Evolutionary conservation across 2,113 vertebrate genomes (phyloP).

Genomic region (Seriola quinqueradiata): DNA sequence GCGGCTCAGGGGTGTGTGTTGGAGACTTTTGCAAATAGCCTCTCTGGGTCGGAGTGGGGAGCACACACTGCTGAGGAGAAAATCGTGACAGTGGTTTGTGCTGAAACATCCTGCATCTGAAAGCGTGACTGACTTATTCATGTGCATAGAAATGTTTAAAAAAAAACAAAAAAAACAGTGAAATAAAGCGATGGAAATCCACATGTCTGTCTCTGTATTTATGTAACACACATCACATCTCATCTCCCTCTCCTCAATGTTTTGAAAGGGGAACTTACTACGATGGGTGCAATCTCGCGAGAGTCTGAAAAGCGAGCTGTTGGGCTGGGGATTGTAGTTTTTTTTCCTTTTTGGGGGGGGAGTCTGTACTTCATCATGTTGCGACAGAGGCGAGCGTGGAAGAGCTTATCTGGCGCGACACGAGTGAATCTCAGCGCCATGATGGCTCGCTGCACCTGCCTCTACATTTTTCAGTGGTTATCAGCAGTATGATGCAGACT

Average conservation of each 20-base stretch:
- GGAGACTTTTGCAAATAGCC: conserved; percentile 31
- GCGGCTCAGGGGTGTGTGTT: conserved; percentile 58
- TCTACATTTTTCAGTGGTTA: not conserved
- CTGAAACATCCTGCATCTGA: conserved; percentile 10
- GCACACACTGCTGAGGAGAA: conserved; percentile 6
- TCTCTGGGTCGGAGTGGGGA: conserved; percentile 36
- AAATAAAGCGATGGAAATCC: conserved; percentile 60
- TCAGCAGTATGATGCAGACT: conserved; percentile 52
- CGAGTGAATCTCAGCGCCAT: not conserved
- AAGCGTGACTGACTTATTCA: not conserved
- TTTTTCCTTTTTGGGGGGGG: not conserved
- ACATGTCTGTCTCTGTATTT: conserved; percentile 70
- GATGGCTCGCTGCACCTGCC: not conserved
- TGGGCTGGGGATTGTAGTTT: conserved; percentile 78
- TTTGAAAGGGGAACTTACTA: conserved; percentile 55
- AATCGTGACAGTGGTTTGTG: conserved; percentile 34
- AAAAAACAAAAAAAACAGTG: not conserved
- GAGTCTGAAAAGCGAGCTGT: conserved; percentile 3
- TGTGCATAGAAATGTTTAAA: conserved; percentile 29
- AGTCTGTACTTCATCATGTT: not conserved
- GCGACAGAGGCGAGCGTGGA: not conserved
- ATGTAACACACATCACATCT: conserved; percentile 67
- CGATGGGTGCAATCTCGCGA: conserved; percentile 73
- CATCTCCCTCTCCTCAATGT: conserved; percentile 48
- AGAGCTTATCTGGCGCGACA: not conserved